Evolutionary conservation across 2,797 vertebrate species (phyloP).

Genomic region (Dryobates pubescens): DNA sequence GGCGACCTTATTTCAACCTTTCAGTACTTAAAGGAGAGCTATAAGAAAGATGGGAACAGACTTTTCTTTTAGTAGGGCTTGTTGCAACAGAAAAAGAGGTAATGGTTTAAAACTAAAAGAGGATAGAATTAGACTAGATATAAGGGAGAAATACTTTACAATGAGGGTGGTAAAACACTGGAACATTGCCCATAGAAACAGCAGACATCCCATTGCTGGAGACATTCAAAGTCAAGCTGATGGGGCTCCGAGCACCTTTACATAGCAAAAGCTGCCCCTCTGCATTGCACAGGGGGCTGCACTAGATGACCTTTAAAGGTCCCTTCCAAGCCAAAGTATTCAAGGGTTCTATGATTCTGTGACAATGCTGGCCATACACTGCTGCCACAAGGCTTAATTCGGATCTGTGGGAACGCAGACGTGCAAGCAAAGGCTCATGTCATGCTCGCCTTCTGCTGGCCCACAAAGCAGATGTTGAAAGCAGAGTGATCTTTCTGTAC

Average conservation of each 20-base stretch:
- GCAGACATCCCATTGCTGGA: neutral
- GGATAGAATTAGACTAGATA: no score
- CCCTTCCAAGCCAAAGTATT: no score
- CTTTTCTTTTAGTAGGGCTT: no score
- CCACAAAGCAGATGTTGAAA: neutral
- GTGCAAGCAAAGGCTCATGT: neutral
- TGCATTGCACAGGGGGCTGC: neutral
- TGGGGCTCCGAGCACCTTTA: no score
- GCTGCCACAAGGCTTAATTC: neutral
- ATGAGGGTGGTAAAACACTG: neutral
- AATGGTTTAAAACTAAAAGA: no score
- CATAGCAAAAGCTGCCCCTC: neutral
- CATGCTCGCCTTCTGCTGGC: fast-evolving
- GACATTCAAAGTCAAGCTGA: neutral
- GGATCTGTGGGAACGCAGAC: neutral
- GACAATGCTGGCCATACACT: neutral
- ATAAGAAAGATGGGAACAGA: no score
- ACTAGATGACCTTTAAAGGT: neutral
- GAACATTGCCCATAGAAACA: neutral
- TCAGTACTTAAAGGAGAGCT: no score
- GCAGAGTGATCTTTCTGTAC: neutral
- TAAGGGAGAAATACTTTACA: no score
- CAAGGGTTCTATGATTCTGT: neutral
- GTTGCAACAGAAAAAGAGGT: no score
- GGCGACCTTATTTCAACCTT: no score